Evolutionary conservation across 2,888 invertebrate species (phyloP), one percentile per base, ranked within the genome.

Genomic region (Nymphalis urticae): DNA sequence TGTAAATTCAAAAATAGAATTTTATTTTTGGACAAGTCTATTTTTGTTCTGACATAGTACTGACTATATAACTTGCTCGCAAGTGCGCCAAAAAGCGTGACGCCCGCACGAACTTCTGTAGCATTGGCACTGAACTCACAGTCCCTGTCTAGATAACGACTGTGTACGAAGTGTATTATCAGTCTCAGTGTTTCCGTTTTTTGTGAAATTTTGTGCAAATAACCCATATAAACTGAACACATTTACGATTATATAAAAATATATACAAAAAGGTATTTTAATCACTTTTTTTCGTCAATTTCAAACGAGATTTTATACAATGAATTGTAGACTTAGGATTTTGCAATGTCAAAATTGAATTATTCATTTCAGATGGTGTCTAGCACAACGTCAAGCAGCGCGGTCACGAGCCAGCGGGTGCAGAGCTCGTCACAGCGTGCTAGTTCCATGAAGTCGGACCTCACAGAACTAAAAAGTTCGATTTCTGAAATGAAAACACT

Each of bases 401-500:
- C 93, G 75, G 91, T 94, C 76, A 93, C 94, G 71, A 94, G 89
- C 86, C 94, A 90, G 91, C 94, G 90, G 85, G 92, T 85, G 85
- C 94, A 94, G 86, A 92, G 93, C 88, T 93, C 90, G 80, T 93
- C 94, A 75, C 94, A 94, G 78, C 90, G 94, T 59, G 95, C 97
- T 75, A 96, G 95, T 83, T 96, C 96, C 70, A 95, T 97, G 91
- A 96, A 97, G 90, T 96, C 96, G 73, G 96, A 97, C 86, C 93
- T 96, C 62, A 94, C 94, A 71, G 96, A 96, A 83, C 94, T 97
- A 74, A 95, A 97, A 87, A 96, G 96, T 84, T 96, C 96, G 82
- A 96, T 97, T 87, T 96, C 96, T 72, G 97, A 97, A 92, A 97
- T 97, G 95, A 97, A 96, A 90, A 97, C 95, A 80, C 92, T 96